Evolutionary conservation across 1,140 invertebrate species (phyloP).

Genomic region (Drosophila lacertosa): DNA sequence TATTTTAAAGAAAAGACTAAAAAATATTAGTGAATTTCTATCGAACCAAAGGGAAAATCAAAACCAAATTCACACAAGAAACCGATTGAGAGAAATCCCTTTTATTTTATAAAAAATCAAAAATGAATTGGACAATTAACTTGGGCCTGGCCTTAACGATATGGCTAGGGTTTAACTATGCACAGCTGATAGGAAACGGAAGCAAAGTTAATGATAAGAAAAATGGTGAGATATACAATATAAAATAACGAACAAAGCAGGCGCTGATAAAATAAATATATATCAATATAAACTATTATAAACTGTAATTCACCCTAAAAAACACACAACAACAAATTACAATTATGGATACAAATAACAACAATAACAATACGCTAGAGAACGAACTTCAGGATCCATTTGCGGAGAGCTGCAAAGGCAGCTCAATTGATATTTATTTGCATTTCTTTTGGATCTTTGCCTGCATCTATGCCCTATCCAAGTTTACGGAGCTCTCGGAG

Average conservation of each 20-base stretch:
- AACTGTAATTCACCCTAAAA: conserved; percentile 7
- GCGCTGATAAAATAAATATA: conserved; percentile 1
- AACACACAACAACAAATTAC: conserved; percentile 10
- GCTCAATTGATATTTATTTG: conserved; percentile 42
- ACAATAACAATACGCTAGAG: conserved; percentile 48
- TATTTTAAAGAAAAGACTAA: too few species aligned
- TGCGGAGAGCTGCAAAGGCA: conserved; percentile 4
- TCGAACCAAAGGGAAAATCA: too few species aligned
- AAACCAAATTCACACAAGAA: too few species aligned
- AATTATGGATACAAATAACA: conserved; percentile 13
- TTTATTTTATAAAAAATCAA: too few species aligned
- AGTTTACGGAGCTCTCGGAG: conserved; percentile 52
- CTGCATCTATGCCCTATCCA: conserved; percentile 53
- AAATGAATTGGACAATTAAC: conserved; percentile 13
- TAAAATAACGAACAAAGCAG: conserved; percentile 8
- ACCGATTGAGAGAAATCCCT: too few species aligned
- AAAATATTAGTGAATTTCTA: too few species aligned
- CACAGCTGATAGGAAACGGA: neutral
- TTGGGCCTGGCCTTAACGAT: conserved; percentile 8
- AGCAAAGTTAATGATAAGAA: neutral
- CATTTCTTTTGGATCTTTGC: conserved; percentile 66
- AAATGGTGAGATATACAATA: conserved; percentile 15
- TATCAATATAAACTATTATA: neutral
- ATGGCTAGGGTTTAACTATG: conserved; percentile 28
- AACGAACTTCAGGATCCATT: conserved; percentile 24